These are phyloP conservation scores for Mystacides longicornis DNA, from an alignment of 2,888 invertebrate species.

Conservation along the genomic window DNA sequence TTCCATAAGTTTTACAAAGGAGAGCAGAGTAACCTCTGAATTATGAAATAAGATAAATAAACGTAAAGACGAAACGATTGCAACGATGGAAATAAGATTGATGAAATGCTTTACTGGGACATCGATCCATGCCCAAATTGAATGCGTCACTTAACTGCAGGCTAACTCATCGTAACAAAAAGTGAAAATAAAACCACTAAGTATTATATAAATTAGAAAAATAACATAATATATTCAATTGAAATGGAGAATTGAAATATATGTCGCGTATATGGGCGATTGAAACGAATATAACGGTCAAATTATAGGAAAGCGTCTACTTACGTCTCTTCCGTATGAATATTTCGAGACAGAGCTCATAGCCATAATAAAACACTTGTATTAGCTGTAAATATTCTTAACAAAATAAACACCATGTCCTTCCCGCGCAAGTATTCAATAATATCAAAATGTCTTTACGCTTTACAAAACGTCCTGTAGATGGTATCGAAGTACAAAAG, in stretches of 20 bases:
- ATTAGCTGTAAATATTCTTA: not conserved
- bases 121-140: too few relatives aligned
- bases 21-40: too few relatives aligned
- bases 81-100: too few relatives aligned
- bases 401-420: slow-evolving; percentile 8
- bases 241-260: not conserved
- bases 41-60: too few relatives aligned
- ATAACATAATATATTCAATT: not conserved
- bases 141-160: too few relatives aligned
- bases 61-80: too few relatives aligned
- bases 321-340: slow-evolving; percentile 17
- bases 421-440: slow-evolving; percentile 21
- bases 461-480: slow-evolving; percentile 23
- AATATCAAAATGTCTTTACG: slow-evolving; percentile 17
- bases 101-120: too few relatives aligned
- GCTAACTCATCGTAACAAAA: too few relatives aligned
- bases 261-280: not conserved
- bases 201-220: too few relatives aligned
- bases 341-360: slow-evolving; percentile 19
- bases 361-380: slow-evolving; percentile 15
- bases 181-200: too few relatives aligned
- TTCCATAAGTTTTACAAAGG: too few relatives aligned
- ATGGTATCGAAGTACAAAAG: slow-evolving; percentile 16
- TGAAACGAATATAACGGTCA: slow-evolving; percentile 13
- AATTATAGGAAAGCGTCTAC: slow-evolving; percentile 10